Evolutionary conservation across 2,888 invertebrate genomes (phyloP), one percentile per base, ranked within the genome.

Genomic region (Calliopum simillimum): DNA sequence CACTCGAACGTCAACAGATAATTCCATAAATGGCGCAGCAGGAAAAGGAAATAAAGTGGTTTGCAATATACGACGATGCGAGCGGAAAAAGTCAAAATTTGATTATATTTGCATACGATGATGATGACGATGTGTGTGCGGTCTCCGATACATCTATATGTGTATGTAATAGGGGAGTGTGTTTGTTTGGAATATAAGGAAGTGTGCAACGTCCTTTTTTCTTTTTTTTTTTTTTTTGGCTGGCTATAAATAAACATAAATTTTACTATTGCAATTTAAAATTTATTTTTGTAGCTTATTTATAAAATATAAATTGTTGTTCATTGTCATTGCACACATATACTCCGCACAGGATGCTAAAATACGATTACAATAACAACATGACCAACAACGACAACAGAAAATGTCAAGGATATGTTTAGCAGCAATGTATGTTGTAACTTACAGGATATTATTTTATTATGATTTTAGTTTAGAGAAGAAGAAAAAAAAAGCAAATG

Each of bases 31-130:
- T 71, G 69, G 62, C 61, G 65, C 64, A 55, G 69, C 68, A 71
- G 73, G 71, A 73, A 71, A 33, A 71, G 73, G 69, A 73, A 73
- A 73, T 73, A 71, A 70, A 71, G 64, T 68, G 71, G 73, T 73
- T 71, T 71, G 67, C 67, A 73, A 69, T 73, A 73, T 69, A 69
- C 66, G 46, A 47, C 62, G 53, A 46, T 71, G 67, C 59, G 53
- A 69, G 63, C 71, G 65, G 64, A 72, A 72, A 70, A 69, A 69
- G 68, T 49, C 62, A 70, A 70, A 68, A 70, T 70, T 68, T 70
- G 56, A 72, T 65, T 70, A 68, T 70, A 70, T 72, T 72, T 72
- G 68, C 72, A 70, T 72, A 66, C 55, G 47, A 6, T 13, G 63
- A 51, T 58, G 44, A 55, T 25, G 13, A 44, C n/a, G n/a, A n/a